Percentiles rank a stretch among this genome's conserved stretches.
Evolutionary conservation across 2,113 vertebrate genomes (phyloP).

Genomic region (Galeopterus variegatus): DNA sequence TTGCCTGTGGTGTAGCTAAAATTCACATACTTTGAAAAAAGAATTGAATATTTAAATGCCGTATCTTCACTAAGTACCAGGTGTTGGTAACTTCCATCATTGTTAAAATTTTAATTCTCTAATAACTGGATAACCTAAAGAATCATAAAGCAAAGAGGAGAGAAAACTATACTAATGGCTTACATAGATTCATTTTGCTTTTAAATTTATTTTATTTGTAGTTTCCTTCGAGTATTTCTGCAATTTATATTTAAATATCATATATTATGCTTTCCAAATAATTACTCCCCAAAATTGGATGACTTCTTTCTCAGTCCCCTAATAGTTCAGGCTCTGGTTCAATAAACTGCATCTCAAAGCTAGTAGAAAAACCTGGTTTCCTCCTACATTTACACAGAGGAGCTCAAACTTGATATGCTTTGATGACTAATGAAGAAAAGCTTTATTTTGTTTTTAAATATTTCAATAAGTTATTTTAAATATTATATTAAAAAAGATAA

Average conservation of each 20-base stretch:
- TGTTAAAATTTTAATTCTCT: slow-evolving; percentile 47
- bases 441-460: slow-evolving; percentile 33
- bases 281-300: slow-evolving; percentile 7
- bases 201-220: neutral
- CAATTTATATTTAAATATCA: slow-evolving; percentile 39
- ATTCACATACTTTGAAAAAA: slow-evolving; percentile 45
- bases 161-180: slow-evolving; percentile 18
- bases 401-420: neutral
- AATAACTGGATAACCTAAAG: neutral
- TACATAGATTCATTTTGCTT: slow-evolving; percentile 41
- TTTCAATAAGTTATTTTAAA: slow-evolving; percentile 10
- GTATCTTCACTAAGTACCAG: neutral
- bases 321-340: neutral
- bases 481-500: slow-evolving; percentile 73
- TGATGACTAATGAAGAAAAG: slow-evolving; percentile 63
- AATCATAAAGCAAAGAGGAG: neutral
- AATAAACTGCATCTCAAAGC: slow-evolving; percentile 30
- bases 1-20: neutral
- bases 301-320: neutral
- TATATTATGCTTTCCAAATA: slow-evolving; percentile 42
- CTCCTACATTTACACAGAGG: neutral
- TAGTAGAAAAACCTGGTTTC: neutral
- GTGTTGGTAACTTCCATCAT: neutral
- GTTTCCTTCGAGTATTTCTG: neutral
- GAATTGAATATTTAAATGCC: slow-evolving; percentile 2